phyloP scores from a whole-genome alignment of 2,113 vertebrate species.

The Colinus virginianus region DNA sequence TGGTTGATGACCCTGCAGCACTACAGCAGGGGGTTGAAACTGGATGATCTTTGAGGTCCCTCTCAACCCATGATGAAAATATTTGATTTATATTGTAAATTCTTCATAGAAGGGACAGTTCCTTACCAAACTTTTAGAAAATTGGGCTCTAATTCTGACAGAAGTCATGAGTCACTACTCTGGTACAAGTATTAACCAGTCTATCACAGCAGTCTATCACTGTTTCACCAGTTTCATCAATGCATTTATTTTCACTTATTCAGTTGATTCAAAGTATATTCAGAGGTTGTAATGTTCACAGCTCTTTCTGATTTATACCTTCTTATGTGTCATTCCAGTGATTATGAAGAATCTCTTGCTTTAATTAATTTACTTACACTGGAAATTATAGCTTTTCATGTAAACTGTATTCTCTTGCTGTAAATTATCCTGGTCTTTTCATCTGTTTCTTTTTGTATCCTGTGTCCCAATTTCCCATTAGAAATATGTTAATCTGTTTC shows the following conservation, averaged over 20 bases:
- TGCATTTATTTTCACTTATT: conserved; percentile 8
- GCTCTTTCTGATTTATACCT: conserved; percentile 9
- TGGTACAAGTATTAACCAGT: neutral
- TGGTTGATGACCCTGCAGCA: no score
- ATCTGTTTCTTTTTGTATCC: neutral
- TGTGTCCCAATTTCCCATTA: conserved; percentile 50
- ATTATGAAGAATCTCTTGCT: neutral
- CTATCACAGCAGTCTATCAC: neutral
- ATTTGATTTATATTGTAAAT: neutral
- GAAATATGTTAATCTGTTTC: conserved; percentile 18
- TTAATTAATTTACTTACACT: conserved; percentile 12
- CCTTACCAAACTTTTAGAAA: neutral
- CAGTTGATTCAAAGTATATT: neutral
- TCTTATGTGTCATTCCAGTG: neutral
- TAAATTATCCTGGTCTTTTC: neutral
- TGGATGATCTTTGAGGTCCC: no score
- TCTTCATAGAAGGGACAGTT: neutral
- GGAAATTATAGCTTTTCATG: neutral
- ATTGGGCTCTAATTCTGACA: neutral
- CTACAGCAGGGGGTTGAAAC: no score
- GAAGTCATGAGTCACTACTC: neutral
- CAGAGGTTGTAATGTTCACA: neutral
- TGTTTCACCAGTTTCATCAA: neutral
- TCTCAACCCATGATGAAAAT: no score
- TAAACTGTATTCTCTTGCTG: neutral